Evolutionary conservation across 2,113 vertebrate species (phyloP), one percentile per base, ranked within the genome.

Genomic region (Marmota monax): DNA sequence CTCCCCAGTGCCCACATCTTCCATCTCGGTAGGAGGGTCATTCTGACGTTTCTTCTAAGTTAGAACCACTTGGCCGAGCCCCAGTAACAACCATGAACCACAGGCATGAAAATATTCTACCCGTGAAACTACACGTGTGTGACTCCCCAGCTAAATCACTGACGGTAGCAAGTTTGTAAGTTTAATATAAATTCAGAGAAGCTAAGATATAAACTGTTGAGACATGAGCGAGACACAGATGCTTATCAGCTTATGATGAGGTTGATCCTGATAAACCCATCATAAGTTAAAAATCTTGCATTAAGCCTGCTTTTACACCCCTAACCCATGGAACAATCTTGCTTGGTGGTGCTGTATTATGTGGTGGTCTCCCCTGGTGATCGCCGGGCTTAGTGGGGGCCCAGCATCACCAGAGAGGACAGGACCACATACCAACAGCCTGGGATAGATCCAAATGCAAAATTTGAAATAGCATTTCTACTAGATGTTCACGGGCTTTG

Each of bases 121-220:
- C 84, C 90, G 11, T 48, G 61, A 95, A 90, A 93, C 11, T 11
- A 37, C 80, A n/a, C 80, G 73, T 90, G 93, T 87, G 11, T 42
- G 82, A 29, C 23, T 72, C 42, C 42, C 42, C 61, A 76, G 58
- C 95, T 92, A 93, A 94, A 89, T 88, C 45, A 42, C 20, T 34
- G 17, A 12, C 9, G 9, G 65, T 45, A 58, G 48, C 61, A 70
- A 92, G 29, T 84, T 94, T 90, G 29, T 11, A 67, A 39, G 9
- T 63, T 87, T 95, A 72, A 12, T 80, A 22, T 87, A 70, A 88
- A 88, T 93, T 88, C 78, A 73, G 23, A 83, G 48, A 78, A 17
- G 27, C 53, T 78, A 53, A 6, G 32, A 74, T 93, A 89, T 88
- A 23, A 90, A 37, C 7, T 56, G 14, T 61, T 65, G 29, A 12